Evolutionary conservation across 2,113 vertebrate species (phyloP), one percentile per base, ranked within the genome.

Genomic region (Crotalus viridis): DNA sequence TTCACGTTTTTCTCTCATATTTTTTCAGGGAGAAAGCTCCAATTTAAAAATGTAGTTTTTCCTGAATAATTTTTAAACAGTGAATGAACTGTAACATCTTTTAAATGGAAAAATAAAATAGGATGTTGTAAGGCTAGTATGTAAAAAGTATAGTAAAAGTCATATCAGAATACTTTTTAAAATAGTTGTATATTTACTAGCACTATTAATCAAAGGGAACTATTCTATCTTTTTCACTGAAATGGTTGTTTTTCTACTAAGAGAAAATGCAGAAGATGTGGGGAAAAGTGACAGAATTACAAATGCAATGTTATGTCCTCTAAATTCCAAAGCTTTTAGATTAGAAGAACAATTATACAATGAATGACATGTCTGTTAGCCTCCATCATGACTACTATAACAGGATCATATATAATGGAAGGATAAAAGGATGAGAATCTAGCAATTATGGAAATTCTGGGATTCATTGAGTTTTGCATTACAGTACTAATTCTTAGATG

Each of bases 381-480:
- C 0, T 81, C 33, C 17, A 39, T 81, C 69, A 43, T 87, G 2
- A 89, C 7, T 57, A 39, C 22, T 3, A 61, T 26, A 92, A 91
- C 46, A 10, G 48, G 89, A 89, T 90, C 24, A 87, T 19, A 88
- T 33, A 88, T 33, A 86, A 0, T 54, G 17, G 92, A 1, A 22
- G 56, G 22, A 93, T 7, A 90, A 89, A 89, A n/a, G 33, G 93
- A 22, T 89, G 74, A 91, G 12, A 8, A 4, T 89, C 74, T 24
- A 22, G 39, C 0, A 48, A 33, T 10, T 24, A 26, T 89, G 46
- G 91, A 94, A 90, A 95, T 69, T 89, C 55, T 94, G 61, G 89
- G 61, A 54, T 1, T 89, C 87, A 54, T 0, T 88, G 74, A 91
- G 54, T 86, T 88, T 92, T 92, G 94, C 48, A 92, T 39, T 21